Evolutionary conservation across 1,140 invertebrate genomes (phyloP).

Genomic region (Cataglyphis hispanica): DNA sequence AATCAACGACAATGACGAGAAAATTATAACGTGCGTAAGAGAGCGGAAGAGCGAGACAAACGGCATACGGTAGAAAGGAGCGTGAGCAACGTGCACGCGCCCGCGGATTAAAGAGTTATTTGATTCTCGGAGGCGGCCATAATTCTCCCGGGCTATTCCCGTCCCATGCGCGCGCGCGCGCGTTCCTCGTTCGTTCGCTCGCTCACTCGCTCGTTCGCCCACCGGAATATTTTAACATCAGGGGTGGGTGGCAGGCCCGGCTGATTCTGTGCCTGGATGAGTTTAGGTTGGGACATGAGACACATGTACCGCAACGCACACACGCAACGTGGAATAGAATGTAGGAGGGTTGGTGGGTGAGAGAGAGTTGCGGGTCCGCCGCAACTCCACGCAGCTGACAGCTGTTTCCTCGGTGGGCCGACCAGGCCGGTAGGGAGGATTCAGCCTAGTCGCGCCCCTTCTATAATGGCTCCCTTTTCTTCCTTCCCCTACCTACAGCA

Average conservation of each 20-base stretch:
- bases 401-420: conserved; percentile 86
- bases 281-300: conserved; percentile 68
- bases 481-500: conserved; percentile 85
- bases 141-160: conserved; percentile 86
- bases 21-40: conserved; percentile 45
- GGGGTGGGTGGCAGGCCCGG: conserved; percentile 84
- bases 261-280: conserved; percentile 70
- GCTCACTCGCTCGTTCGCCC: conserved; percentile 80
- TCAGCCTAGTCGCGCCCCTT: conserved; percentile 87
- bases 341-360: conserved; percentile 75
- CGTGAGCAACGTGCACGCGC: conserved; percentile 75
- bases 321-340: conserved; percentile 66
- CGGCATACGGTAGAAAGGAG: conserved; percentile 65
- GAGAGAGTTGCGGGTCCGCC: conserved; percentile 81
- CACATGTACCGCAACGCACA: conserved; percentile 12
- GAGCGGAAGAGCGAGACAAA: conserved; percentile 33
- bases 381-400: conserved; percentile 85
- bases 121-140: conserved; percentile 86
- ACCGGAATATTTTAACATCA: conserved; percentile 86
- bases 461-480: conserved; percentile 87
- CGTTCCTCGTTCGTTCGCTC: conserved; percentile 67
- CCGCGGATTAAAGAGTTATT: conserved; percentile 87
- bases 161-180: conserved; percentile 76
- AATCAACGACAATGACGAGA: conserved; percentile 42
- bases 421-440: conserved; percentile 86